Conservation (phyloP, 2,113 vertebrate genomes). For the Boulengeromyrus knoepffleri region DNA sequence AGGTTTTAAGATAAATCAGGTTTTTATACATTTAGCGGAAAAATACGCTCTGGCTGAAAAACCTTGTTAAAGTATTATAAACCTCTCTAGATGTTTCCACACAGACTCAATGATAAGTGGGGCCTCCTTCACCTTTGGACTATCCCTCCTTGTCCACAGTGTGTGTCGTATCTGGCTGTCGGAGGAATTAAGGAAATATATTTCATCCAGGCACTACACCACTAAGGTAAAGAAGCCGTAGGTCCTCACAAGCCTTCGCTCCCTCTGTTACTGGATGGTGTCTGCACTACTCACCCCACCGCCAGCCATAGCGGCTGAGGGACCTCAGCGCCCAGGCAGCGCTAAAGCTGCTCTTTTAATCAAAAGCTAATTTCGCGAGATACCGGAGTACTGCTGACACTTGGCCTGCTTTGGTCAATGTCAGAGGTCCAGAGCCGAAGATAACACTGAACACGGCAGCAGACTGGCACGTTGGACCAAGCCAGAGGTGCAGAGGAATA, state of each 20-base stretch:
- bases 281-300: neutral
- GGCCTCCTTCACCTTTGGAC: neutral
- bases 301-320: neutral
- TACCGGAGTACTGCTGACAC: constrained; percentile 96
- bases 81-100: neutral
- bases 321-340: constrained; percentile 60
- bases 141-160: neutral
- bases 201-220: neutral
- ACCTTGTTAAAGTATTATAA: neutral
- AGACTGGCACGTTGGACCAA: constrained; percentile 72
- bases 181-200: neutral
- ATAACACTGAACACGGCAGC: constrained; percentile 88
- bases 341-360: constrained; percentile 87
- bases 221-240: neutral
- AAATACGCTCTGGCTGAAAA: neutral
- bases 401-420: constrained; percentile 77
- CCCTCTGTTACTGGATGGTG: neutral
- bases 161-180: neutral
- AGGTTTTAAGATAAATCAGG: neutral
- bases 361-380: constrained; percentile 99
- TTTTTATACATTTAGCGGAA: neutral
- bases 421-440: constrained; percentile 76
- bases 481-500: constrained; percentile 74
- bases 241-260: neutral
- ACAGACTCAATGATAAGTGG: neutral